Evolutionary conservation across 2,113 vertebrate genomes (phyloP).

Genomic region (Capreolus pygargus): DNA sequence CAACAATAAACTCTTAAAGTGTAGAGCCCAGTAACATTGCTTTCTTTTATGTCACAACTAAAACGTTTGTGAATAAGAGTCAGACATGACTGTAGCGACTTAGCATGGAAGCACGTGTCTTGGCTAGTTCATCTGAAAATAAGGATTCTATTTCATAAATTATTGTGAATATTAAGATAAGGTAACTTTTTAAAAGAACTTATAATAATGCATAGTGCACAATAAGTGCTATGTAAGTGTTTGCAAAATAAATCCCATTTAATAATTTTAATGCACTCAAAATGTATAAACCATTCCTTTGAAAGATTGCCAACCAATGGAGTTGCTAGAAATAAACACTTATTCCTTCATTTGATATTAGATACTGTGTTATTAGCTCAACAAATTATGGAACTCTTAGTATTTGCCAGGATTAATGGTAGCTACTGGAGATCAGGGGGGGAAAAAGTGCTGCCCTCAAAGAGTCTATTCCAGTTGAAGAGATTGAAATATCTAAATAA

Average conservation of each 20-base stretch:
- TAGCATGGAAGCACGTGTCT: fast-evolving
- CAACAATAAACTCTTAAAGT: neutral
- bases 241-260: neutral
- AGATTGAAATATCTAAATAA: neutral
- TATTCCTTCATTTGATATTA: neutral
- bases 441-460: neutral
- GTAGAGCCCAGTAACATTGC: neutral
- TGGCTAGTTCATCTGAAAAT: neutral
- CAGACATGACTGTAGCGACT: neutral
- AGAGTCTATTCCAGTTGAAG: neutral
- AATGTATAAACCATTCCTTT: neutral
- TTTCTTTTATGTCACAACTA: neutral
- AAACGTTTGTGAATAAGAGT: neutral
- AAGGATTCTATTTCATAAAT: neutral
- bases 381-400: neutral
- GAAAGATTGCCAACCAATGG: neutral
- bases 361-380: neutral
- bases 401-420: neutral
- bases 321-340: neutral
- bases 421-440: neutral
- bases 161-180: neutral
- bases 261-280: neutral
- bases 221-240: neutral
- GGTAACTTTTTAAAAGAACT: neutral
- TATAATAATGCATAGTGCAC: neutral